Conservation (phyloP, 2,888 invertebrate genomes). For the Bombylius major region DNA sequence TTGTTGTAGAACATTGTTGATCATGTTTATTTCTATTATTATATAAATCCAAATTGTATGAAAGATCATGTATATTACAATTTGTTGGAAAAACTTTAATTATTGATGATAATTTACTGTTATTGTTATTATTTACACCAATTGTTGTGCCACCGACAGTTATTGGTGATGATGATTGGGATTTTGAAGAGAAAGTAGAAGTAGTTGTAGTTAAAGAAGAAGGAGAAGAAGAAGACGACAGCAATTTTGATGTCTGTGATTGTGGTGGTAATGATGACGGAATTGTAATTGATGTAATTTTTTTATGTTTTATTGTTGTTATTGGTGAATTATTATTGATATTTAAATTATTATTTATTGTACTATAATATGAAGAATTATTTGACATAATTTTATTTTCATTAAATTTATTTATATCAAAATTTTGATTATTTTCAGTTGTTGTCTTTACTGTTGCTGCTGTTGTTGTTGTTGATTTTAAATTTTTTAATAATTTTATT, state of each 20-base stretch:
- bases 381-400: neutral
- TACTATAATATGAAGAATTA: too few relatives aligned
- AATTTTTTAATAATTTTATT: neutral
- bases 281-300: neutral
- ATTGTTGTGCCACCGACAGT: neutral
- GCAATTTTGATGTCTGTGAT: too few relatives aligned
- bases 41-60: neutral
- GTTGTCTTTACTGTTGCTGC: neutral
- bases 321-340: constrained; percentile 14
- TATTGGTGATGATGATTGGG: constrained; percentile 9
- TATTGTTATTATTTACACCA: neutral
- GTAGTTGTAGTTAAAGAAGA: constrained; percentile 1
- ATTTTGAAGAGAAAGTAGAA: neutral
- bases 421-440: too few relatives aligned
- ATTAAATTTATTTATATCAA: neutral
- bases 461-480: neutral
- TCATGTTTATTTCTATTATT: neutral
- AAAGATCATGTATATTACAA: neutral
- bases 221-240: too few relatives aligned
- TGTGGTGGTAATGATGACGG: neutral
- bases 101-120: neutral
- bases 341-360: neutral
- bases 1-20: neutral
- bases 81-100: too few relatives aligned
- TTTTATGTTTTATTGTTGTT: constrained; percentile 8